phyloP scores from a whole-genome alignment of 1,140 invertebrate species.

The Camponotus vicinus region DNA sequence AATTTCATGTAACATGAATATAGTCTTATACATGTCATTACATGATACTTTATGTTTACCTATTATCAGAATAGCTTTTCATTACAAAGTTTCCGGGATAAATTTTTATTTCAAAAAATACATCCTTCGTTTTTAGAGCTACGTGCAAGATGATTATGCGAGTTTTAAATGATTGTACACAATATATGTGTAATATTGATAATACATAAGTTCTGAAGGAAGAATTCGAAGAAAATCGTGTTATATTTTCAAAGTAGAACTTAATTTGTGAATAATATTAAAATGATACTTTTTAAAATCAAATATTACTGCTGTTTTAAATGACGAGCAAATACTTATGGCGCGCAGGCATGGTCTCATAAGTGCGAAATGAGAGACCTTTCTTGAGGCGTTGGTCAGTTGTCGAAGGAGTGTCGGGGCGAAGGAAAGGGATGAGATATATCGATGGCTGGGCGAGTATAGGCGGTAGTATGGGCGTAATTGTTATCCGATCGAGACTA shows the following conservation, averaged over 20 bases:
- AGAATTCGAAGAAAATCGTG: not conserved
- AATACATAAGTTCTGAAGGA: not conserved
- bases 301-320: slow-evolving; percentile 27
- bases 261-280: not conserved
- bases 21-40: slow-evolving; percentile 21
- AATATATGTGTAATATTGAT: not conserved
- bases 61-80: not conserved
- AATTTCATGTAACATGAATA: slow-evolving; percentile 19
- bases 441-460: slow-evolving; percentile 63
- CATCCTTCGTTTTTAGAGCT: not conserved
- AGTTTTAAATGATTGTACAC: not conserved
- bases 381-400: slow-evolving; percentile 44
- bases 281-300: not conserved
- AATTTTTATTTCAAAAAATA: not conserved
- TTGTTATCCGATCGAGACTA: slow-evolving; percentile 71
- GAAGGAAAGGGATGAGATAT: slow-evolving; percentile 69
- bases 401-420: slow-evolving; percentile 58
- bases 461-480: slow-evolving; percentile 60
- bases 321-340: slow-evolving; percentile 25
- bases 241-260: not conserved
- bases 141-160: not conserved
- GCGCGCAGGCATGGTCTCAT: not conserved
- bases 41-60: not conserved
- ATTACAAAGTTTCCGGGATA: no score
- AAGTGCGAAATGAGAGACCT: slow-evolving; percentile 46